Base-by-base conservation (phyloP, 2,888 invertebrate species). In the Drosophila neotestacea region DNA sequence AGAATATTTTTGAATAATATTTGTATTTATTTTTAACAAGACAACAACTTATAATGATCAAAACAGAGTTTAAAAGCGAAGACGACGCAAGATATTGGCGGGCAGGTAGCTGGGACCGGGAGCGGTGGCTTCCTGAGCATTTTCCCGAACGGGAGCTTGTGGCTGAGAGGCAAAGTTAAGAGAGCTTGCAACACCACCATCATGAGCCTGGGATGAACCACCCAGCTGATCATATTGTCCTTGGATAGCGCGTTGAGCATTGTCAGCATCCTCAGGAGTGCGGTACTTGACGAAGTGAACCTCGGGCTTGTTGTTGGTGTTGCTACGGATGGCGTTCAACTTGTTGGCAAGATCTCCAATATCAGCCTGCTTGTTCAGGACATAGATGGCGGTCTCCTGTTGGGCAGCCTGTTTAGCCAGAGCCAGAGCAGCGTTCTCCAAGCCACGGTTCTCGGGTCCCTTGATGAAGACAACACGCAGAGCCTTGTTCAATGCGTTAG, bases 381-480 rank as follows among this genome's bases (percentile, higher is more conserved):
- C 91, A 78, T 91, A 91, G 70, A 91, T 90, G 68, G 89, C 91
- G 6, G 88, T 88, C 50, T 81, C 73, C 34, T 88, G 82, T 28
- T 88, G 63, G 56, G 77, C 77, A 61, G 85, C 82, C 63, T 82
- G 78, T 48, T 79, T 88, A 22, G 87, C 88, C 50, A 88, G 60
- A n/a, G 73, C 70, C 41, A 86, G 55, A 11, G 86, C 88, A 13
- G 86, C 88, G 67, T 88, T 48, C 65, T 88, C 88, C 54, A 88
- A 47, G 0, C 82, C 86, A 48, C 61, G 63, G 72, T 86, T 79
- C 55, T 88, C 88, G 60, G 87, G 86, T 50, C 87, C 82, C 79
- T 89, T 90, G 69, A 90, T 84, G 73, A 92, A 91, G 34, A 92
- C 74, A 28, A 92, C 91, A 9, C 91, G 91, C 22, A 92, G 79